Evolutionary conservation across 2,113 vertebrate species (phyloP), one percentile per base, ranked within the genome.

Genomic region (Sorex araneus): DNA sequence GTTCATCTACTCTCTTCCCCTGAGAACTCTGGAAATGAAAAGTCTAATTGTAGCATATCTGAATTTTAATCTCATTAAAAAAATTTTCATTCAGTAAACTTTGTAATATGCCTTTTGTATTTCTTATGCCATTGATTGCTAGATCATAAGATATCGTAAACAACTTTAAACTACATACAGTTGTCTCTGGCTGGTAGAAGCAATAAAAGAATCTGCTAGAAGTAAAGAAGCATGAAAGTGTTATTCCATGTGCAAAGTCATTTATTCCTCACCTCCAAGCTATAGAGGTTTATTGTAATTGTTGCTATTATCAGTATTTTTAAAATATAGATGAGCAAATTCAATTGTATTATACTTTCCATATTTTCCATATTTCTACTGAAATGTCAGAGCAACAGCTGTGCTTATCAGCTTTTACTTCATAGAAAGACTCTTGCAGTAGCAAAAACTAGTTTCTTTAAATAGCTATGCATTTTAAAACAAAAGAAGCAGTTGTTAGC

Each of bases 1-100:
- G 69, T 50, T 94, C 16, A 83, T 83, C 74, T 92, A 67, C n/a
- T 71, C n/a, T 87, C 11, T 83, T 54, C 64, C 36, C 70, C 40
- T 71, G 85, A 95, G 93, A 92, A 92, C 66, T 90, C 1, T 82
- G 45, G n/a, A 92, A 92, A 76, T 50, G 81, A 57, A 91, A 93
- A 75, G 25, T 27, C 30, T 94, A 88, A 76, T 90, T 92, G 25
- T 70, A 83, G 25, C 50, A 63, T 8, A 77, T 84, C 73, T 73
- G 60, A 93, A 93, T 90, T 91, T 90, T 50, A 94, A 87, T 4
- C 3, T 60, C n/a, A 69, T 70, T 8, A 27, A 79, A 87, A 87
- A 94, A 95, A 92, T 87, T 18, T 16, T 67, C 9, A 30, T 76
- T 21, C 12, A 81, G 32, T 93, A 30, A 90, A 85, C 82, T 88